A percentile compares a stretch with the other conserved stretches of the same genome.
Evolutionary conservation across 2,113 vertebrate species (phyloP).

Genomic region (Montifringilla adamsi): DNA sequence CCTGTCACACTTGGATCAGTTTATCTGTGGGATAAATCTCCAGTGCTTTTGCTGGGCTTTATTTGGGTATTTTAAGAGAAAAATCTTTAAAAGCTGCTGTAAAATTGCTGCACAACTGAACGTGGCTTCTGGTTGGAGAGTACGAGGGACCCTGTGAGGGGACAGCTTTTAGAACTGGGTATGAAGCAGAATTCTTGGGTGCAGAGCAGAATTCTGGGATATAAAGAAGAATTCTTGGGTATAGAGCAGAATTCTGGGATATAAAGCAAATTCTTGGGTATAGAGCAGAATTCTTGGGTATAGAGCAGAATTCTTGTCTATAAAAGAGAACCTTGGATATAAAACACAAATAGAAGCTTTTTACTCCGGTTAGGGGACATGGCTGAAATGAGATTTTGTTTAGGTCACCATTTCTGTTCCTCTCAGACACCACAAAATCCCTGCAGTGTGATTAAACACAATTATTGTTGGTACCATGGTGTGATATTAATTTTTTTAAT

Average conservation of each 20-base stretch:
- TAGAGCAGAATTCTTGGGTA: background rate
- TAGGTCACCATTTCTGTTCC: background rate
- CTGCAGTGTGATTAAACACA: background rate
- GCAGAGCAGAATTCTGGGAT: no score
- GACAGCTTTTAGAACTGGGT: background rate
- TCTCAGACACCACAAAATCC: background rate
- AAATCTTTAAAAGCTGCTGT: background rate
- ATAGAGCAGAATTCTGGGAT: no score
- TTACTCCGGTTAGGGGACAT: accelerated
- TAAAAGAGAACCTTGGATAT: accelerated
- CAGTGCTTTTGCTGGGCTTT: background rate
- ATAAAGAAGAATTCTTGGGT: background rate
- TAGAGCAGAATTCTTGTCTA: no score
- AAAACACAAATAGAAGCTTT: background rate
- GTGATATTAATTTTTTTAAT: accelerated
- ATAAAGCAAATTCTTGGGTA: accelerated
- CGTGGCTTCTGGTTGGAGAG: background rate
- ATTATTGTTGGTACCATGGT: accelerated
- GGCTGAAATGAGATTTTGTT: background rate
- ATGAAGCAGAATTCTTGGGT: background rate
- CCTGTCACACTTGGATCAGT: background rate
- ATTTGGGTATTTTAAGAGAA: accelerated
- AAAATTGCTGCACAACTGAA: background rate
- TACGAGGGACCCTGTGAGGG: accelerated
- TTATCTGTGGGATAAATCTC: background rate